Evolutionary conservation across 2,797 vertebrate species (phyloP).

Genomic region (Mormyrus proboscirostris): DNA sequence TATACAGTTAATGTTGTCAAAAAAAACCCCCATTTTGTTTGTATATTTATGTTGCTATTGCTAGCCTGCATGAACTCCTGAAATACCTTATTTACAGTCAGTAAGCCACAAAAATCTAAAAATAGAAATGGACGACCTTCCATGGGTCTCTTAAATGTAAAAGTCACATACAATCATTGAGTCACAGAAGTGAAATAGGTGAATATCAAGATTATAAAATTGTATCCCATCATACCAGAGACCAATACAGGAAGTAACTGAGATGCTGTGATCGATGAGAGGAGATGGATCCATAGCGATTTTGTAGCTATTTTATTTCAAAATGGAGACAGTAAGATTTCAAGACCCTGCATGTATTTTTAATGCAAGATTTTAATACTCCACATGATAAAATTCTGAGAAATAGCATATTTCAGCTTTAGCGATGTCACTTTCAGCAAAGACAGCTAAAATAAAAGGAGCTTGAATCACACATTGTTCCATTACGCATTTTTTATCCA

Average conservation of each 20-base stretch:
- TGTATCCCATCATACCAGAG: neutral
- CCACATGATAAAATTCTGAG: neutral
- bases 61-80: neutral
- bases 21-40: neutral
- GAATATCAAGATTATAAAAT: neutral
- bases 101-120: neutral
- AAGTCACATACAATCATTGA: neutral
- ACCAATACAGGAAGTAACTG: neutral
- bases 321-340: neutral
- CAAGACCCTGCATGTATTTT: neutral
- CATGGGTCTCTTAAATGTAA: neutral
- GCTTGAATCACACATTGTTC: neutral
- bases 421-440: neutral
- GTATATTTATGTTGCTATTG: neutral
- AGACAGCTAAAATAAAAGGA: neutral
- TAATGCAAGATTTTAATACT: neutral
- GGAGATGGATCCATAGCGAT: neutral
- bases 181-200: neutral
- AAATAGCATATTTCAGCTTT: neutral
- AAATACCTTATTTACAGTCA: neutral
- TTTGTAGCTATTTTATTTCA: constrained; percentile 2
- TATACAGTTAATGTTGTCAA: neutral
- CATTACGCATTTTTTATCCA: neutral
- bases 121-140: neutral
- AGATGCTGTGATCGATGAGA: neutral